phyloP scores from a whole-genome alignment of 2,888 invertebrate species.

The Gibbula magus region DNA sequence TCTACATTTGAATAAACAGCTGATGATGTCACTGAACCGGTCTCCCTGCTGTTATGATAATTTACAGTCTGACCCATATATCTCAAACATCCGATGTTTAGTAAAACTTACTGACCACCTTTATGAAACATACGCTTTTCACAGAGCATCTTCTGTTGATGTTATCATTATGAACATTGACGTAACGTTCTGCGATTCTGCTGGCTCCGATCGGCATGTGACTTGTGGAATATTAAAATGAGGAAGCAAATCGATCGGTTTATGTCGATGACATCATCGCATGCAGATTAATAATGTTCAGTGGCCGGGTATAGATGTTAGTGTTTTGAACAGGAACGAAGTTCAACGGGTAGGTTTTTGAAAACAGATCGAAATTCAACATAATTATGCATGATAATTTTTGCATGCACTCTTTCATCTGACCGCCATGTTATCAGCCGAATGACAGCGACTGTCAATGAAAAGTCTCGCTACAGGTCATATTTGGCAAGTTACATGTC shows the following conservation, averaged over 20 bases:
- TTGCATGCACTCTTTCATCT: slow-evolving; percentile 45
- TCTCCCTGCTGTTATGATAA: no score
- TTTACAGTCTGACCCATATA: no score
- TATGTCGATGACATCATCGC: slow-evolving; percentile 22
- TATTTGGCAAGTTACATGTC: neutral
- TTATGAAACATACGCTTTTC: no score
- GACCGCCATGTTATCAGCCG: slow-evolving; percentile 53
- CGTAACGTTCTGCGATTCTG: no score
- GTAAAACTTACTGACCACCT: no score
- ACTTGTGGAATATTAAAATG: slow-evolving; percentile 10
- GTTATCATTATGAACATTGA: no score
- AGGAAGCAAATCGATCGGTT: slow-evolving; percentile 7
- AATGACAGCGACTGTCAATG: slow-evolving; percentile 26
- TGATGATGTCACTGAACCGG: no score
- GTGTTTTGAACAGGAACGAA: neutral
- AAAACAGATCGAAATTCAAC: slow-evolving; percentile 25
- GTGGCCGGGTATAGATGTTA: no score
- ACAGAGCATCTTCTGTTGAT: no score
- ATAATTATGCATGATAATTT: slow-evolving; percentile 58
- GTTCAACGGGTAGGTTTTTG: slow-evolving; percentile 33
- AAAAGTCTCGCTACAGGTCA: neutral
- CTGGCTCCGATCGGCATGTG: no score
- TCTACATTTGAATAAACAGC: no score
- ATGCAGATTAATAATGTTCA: neutral
- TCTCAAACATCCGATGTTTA: no score